Evolutionary conservation across 2,888 invertebrate species (phyloP).

Genomic region (Drosophila anceps): DNA sequence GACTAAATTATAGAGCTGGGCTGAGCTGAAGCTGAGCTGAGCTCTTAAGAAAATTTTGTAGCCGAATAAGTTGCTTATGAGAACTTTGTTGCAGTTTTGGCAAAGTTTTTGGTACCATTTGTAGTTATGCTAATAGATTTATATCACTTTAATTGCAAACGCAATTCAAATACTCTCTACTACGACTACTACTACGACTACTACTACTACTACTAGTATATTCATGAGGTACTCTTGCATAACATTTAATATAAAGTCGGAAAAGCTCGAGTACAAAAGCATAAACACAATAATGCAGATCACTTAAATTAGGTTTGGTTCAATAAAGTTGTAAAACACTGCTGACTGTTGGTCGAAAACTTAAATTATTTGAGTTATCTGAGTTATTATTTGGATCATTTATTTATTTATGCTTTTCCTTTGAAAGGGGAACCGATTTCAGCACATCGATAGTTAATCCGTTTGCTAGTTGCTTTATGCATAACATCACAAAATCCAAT

Average conservation of each 20-base stretch:
- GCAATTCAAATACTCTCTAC: background rate
- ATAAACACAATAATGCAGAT: too few relatives aligned
- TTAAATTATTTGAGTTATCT: background rate
- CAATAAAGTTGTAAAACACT: too few relatives aligned
- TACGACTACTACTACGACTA: too few relatives aligned
- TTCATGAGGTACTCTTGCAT: background rate
- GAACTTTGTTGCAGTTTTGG: slow-evolving; percentile 33
- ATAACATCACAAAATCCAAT: background rate
- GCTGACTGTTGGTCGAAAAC: too few relatives aligned
- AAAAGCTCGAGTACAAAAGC: background rate
- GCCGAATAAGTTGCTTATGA: slow-evolving; percentile 2
- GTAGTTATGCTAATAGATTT: slow-evolving; percentile 35
- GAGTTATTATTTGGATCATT: background rate
- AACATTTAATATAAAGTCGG: background rate
- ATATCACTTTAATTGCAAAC: slow-evolving; percentile 19
- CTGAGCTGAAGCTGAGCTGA: slow-evolving; percentile 5
- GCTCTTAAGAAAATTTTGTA: slow-evolving; percentile 30
- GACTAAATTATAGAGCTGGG: slow-evolving; percentile 29
- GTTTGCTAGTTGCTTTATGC: background rate
- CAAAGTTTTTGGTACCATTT: slow-evolving; percentile 17
- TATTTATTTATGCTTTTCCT: background rate
- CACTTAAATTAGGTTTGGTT: too few relatives aligned
- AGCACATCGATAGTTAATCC: background rate
- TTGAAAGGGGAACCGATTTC: background rate
- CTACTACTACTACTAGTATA: background rate